phyloP scores from a whole-genome alignment of 2,888 invertebrate genomes.

The Melanostoma mellinum region DNA sequence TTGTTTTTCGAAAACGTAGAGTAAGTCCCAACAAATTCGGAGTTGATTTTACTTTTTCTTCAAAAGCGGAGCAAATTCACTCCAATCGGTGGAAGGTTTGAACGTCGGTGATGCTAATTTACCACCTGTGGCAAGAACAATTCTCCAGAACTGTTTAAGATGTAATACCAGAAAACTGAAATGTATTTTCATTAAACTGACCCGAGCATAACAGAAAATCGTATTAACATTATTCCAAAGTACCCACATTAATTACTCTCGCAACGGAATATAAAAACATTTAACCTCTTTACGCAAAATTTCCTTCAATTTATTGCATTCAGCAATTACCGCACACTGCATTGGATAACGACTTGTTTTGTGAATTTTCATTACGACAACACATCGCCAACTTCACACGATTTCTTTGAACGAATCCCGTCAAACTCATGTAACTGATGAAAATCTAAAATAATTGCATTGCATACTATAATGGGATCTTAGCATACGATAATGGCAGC shows the following conservation, averaged over 20 bases:
- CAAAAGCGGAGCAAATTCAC: no score
- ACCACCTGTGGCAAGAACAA: no score
- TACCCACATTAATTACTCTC: neutral
- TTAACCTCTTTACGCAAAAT: constrained; percentile 41
- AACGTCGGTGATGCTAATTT: no score
- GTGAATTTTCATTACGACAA: constrained; percentile 26
- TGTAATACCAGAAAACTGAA: no score
- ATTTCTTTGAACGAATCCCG: constrained; percentile 7
- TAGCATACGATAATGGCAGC: constrained; percentile 40
- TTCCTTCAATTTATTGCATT: constrained; percentile 32
- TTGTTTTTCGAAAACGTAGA: no score
- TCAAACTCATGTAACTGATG: constrained; percentile 37
- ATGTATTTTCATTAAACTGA: no score
- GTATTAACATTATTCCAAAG: neutral
- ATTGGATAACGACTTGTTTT: constrained; percentile 39
- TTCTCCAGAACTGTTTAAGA: no score
- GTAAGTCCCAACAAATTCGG: no score
- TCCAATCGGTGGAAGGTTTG: no score
- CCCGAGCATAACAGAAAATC: no score
- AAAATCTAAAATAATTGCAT: constrained; percentile 68
- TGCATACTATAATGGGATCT: constrained; percentile 56
- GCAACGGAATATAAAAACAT: constrained; percentile 11
- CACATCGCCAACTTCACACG: constrained; percentile 29
- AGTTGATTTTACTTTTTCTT: no score
- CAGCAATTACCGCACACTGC: constrained; percentile 23